Evolutionary conservation across 2,888 invertebrate genomes (phyloP).

Genomic region (Orthosia gothica): DNA sequence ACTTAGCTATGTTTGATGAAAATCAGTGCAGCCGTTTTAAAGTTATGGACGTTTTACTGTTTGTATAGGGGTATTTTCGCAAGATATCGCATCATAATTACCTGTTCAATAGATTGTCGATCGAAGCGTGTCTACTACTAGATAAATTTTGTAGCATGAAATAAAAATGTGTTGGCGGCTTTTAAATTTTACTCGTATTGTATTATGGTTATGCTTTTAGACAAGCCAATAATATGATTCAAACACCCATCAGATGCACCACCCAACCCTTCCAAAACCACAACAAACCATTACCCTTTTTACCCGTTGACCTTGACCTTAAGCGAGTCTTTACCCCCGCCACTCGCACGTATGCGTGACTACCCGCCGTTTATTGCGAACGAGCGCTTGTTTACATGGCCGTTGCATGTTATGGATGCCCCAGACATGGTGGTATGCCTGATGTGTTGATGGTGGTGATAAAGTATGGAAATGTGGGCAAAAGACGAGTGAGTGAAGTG

Average conservation of each 20-base stretch:
- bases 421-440: conserved; percentile 17
- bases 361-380: conserved; percentile 39
- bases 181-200: too few species aligned
- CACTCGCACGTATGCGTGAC: conserved; percentile 46
- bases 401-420: conserved; percentile 46
- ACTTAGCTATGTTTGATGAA: too few species aligned
- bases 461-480: background rate
- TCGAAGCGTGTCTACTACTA: too few species aligned
- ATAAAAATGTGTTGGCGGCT: too few species aligned
- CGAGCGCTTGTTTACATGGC: conserved; percentile 49
- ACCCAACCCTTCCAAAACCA: conserved; percentile 3
- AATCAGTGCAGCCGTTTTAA: too few species aligned
- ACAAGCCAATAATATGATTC: background rate
- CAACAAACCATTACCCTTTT: conserved; percentile 19
- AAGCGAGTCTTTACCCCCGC: conserved; percentile 25
- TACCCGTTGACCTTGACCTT: conserved; percentile 38
- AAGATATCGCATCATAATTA: too few species aligned
- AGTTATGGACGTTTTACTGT: too few species aligned
- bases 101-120: too few species aligned
- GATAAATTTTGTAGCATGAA: too few species aligned
- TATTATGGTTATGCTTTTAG: background rate
- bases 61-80: too few species aligned
- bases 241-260: background rate
- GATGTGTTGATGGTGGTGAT: conserved; percentile 11
- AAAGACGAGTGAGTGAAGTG: background rate